Base-by-base conservation (phyloP, 2,888 invertebrate genomes). In the Scaptomyza polygonia region DNA sequence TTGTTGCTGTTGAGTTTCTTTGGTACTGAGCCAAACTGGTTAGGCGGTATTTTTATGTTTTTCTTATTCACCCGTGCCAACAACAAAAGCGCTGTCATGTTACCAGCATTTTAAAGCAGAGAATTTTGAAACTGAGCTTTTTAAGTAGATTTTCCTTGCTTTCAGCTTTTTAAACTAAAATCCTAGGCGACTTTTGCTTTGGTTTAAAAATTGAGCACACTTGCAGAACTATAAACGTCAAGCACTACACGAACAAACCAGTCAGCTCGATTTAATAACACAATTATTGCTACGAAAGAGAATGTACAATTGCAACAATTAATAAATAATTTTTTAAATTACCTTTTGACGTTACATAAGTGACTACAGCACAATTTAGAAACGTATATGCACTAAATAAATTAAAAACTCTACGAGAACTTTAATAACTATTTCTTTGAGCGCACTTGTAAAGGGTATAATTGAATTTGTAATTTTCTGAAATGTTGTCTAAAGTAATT, bases 281-380 rank as follows among this genome's bases (percentile, higher is more conserved):
- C 66, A 62, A 66, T 62, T 62, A 54, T 40, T 42, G 53, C 49
- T 42, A 21, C 30, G 16, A 64, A 76, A 65, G 77, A 79, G 82
- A 81, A 77, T 80, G 79, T 72, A 32, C 54, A 66, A 79, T 61
- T 75, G 62, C 58, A 56, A 14, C 61, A 65, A 73, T 78, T 68
- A 78, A 67, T 71, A 68, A 65, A 40, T 78, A 57, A 78, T 76
- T 78, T 66, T 55, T 58, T 59, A 48, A 67, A 61, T 62, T 59
- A 56, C 36, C 29, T 57, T 58, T 54, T 52, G 25, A 44, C 36
- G 47, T 77, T 70, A 58, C 70, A 71, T 67, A 62, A 73, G 36
- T 25, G n/a, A 32, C 44, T 14, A 18, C 34, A 9, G 16, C 12
- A 42, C 48, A 27, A 30, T 44, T 49, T 57, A n/a, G 12, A 21